phyloP scores from a whole-genome alignment of 2,888 invertebrate species.

The Mythimna ferrago region DNA sequence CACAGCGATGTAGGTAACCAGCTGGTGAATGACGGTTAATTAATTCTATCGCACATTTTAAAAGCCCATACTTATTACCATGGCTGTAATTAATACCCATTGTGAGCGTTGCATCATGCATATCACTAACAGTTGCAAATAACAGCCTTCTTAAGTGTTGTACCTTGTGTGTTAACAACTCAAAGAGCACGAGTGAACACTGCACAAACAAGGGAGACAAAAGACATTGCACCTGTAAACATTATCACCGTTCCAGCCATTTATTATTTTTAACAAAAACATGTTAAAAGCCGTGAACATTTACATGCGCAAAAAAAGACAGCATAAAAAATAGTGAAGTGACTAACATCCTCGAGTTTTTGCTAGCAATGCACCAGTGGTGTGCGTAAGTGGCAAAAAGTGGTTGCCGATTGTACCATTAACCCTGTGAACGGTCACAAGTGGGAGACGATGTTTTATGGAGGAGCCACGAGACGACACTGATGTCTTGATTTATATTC shows the following conservation, averaged over 20 bases:
- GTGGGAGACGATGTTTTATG: slow-evolving; percentile 55
- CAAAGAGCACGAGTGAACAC: background rate
- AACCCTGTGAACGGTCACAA: slow-evolving; percentile 67
- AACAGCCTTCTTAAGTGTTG: slow-evolving; percentile 18
- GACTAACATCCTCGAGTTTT: slow-evolving; percentile 32
- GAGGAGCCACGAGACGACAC: slow-evolving; percentile 36
- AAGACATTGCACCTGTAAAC: slow-evolving; percentile 34
- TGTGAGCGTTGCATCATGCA: slow-evolving; percentile 34
- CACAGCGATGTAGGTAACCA: slow-evolving; percentile 9
- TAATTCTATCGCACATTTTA: slow-evolving; percentile 34
- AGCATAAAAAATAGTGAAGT: slow-evolving; percentile 18
- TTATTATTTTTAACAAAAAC: slow-evolving; percentile 33
- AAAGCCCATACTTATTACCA: slow-evolving; percentile 36
- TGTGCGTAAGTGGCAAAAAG: slow-evolving; percentile 37
- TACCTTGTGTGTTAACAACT: slow-evolving; percentile 15
- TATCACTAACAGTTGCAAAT: slow-evolving; percentile 9
- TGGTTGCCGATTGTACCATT: slow-evolving; percentile 55
- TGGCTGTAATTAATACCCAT: slow-evolving; percentile 33
- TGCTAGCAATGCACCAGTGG: slow-evolving; percentile 24
- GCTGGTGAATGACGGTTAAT: slow-evolving; percentile 25
- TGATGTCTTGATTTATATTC: slow-evolving; percentile 63
- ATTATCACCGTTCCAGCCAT: slow-evolving; percentile 25
- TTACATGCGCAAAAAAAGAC: slow-evolving; percentile 29
- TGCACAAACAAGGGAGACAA: slow-evolving; percentile 16
- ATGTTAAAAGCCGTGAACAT: slow-evolving; percentile 28